Base-by-base conservation (phyloP, 2,888 invertebrate species). In the Autographa pulchrina region DNA sequence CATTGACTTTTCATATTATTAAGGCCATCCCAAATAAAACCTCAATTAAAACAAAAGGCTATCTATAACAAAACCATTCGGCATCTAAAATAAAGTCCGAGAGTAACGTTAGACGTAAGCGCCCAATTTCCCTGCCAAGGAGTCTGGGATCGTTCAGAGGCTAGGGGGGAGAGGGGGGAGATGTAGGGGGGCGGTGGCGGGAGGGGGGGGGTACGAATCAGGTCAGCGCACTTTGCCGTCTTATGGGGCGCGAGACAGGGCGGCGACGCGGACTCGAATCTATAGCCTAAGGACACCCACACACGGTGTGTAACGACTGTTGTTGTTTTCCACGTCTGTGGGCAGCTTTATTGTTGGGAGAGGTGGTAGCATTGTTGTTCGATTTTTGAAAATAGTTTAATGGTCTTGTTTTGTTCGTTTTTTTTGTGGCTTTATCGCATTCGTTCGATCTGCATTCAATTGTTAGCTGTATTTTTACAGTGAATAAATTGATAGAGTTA, bases 211-310 rank as follows among this genome's bases (percentile, higher is more conserved):
- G 31, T 62, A 67, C 25, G 79, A 85, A 86, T 80, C 86, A 84
- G 93, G 92, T 93, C 93, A 92, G 83, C 90, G 92, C 90, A 89
- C 92, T 92, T 89, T 88, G 88, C 70, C 84, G 82, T 82, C 89
- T 86, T 83, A 85, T 83, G 82, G 83, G 82, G 83, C 85, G 84
- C 86, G 86, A 90, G 91, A 92, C 92, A 85, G 86, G 85, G 87
- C 80, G 92, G 90, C 92, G 91, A 72, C 90, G 70, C 48, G 65
- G 59, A n/a, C 68, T 64, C 77, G 75, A 85, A 86, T 83, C 85
- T 84, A 81, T 84, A 81, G 70, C 74, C 70, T 83, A 62, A 72
- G 65, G 70, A 38, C 20, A 38, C 9, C 13, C 54, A 13, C 64
- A 65, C 73, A 67, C 48, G 38, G 25, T 20, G 63, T 63, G 61